Evolutionary conservation across 2,113 vertebrate species (phyloP), one percentile per base, ranked within the genome.

Genomic region (Raphicerus campestris): DNA sequence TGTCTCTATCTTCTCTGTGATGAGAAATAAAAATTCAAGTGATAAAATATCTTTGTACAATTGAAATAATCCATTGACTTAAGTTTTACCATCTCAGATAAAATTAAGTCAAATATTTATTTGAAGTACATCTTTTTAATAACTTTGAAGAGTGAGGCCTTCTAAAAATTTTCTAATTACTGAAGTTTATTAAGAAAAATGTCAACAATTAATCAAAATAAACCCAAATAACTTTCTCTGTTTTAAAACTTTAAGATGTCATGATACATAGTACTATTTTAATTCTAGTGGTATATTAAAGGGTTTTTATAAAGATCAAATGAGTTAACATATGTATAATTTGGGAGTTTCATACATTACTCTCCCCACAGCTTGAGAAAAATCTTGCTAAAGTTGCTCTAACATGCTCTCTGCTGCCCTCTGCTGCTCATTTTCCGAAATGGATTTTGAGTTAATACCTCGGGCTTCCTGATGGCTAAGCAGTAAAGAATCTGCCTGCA

Each of bases 361-460:
- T 80, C 26, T 89, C 55, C 32, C 8, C 73, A 55, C 4, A 45
- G n/a, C 56, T 91, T 96, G 47, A 61, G 28, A 96, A 80, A 49
- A 13, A n/a, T 9, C 7, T 93, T 96, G 75, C 55, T 51, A 56
- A 95, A 90, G 70, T 32, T 30, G 87, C 60, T 14, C 80, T 97
- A 87, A 19, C 10, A 0, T 88, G 77, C 96, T 96, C 84, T 97
- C 96, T 98, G 96, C 96, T 97, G 95, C 96, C 97, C 95, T 97
- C 98, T 98, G 89, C 98, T 98, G 98, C 35, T 94, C 56, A 53
- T 45, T 85, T 97, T 63, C 15, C 96, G 84, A 87, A 98, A 96
- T 26, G 55, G 49, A 56, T 92, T 78, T 55, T 58, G 58, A 80
- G 28, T 81, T 77, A 91, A 87, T 56, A 49, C 24, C 10, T 73